Conservation (phyloP, 2,888 invertebrate species). For the Lochmaea capreae region DNA sequence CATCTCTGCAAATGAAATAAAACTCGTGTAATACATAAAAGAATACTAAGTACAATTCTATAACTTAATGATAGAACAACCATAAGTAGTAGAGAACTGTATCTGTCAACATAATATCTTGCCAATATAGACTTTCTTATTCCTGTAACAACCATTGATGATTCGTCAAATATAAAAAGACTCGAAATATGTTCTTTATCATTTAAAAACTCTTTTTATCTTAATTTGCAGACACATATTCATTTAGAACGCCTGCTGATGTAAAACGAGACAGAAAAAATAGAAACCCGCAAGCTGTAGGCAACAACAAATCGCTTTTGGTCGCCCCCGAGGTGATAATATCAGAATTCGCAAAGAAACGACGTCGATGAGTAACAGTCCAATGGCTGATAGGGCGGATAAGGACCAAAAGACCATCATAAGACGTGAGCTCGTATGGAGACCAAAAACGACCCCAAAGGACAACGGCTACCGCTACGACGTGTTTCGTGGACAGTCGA, state of each 20-base stretch:
- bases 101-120: too few species aligned
- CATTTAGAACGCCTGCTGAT: neutral
- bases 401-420: conserved; percentile 35
- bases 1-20: too few species aligned
- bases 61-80: too few species aligned
- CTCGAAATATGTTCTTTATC: too few species aligned
- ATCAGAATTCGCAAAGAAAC: conserved; percentile 41
- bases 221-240: neutral
- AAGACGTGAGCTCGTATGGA: conserved; percentile 41
- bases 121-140: too few species aligned
- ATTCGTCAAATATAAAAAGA: too few species aligned
- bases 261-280: neutral
- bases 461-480: conserved; percentile 40
- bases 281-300: conserved; percentile 8
- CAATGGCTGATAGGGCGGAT: conserved; percentile 38
- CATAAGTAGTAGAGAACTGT: too few species aligned
- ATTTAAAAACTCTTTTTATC: too few species aligned
- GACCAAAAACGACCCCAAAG: conserved; percentile 50
- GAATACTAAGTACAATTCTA: too few species aligned
- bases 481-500: conserved; percentile 55
- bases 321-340: conserved; percentile 31
- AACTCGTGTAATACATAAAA: too few species aligned
- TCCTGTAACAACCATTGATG: too few species aligned
- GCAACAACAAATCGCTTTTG: conserved; percentile 27
- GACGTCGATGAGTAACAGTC: conserved; percentile 43